A percentile compares a stretch with the other conserved stretches of the same genome.
These are phyloP conservation scores for Pangasius djambal DNA, from an alignment of 2,797 vertebrate genomes.

Conservation along the genomic window DNA sequence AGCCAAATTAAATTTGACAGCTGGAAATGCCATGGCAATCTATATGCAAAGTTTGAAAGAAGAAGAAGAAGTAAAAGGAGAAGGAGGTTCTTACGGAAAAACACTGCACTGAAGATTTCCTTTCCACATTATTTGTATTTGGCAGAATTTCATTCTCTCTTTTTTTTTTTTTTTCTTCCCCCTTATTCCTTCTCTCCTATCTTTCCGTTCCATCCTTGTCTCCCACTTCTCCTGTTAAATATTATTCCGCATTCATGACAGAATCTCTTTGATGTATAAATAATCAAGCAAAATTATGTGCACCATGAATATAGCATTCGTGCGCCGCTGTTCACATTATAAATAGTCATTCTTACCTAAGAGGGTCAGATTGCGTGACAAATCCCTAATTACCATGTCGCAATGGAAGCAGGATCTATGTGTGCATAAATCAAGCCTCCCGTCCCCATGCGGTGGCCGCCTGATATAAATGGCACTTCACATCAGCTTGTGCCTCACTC, in stretches of 20 bases:
- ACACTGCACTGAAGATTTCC: constrained; percentile 59
- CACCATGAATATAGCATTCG: constrained; percentile 76
- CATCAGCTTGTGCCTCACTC: constrained; percentile 81
- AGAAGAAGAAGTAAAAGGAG: constrained; percentile 26
- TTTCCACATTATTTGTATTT: constrained; percentile 77
- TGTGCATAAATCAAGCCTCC: constrained; percentile 88
- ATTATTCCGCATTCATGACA: constrained; percentile 87
- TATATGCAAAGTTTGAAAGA: constrained; percentile 91
- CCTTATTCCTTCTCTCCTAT: background rate
- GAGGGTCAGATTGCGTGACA: constrained; percentile 99
- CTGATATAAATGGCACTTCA: constrained; percentile 80
- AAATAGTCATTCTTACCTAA: constrained; percentile 98
- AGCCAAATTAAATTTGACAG: constrained; percentile 99
- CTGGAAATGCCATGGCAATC: constrained; percentile 96
- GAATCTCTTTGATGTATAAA: constrained; percentile 98
- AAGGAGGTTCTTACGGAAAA: constrained; percentile 51
- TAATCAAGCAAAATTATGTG: constrained; percentile 98
- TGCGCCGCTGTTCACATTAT: constrained; percentile 91
- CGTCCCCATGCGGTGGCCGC: constrained; percentile 80
- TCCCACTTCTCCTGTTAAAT: constrained; percentile 73
- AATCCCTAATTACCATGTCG: constrained; percentile 96
- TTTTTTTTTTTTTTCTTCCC: background rate
- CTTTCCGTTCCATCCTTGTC: constrained; percentile 57
- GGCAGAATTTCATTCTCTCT: constrained; percentile 52
- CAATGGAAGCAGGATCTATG: constrained; percentile 93